Conservation (phyloP, 2,113 vertebrate species). For the Isichthys henryi region DNA sequence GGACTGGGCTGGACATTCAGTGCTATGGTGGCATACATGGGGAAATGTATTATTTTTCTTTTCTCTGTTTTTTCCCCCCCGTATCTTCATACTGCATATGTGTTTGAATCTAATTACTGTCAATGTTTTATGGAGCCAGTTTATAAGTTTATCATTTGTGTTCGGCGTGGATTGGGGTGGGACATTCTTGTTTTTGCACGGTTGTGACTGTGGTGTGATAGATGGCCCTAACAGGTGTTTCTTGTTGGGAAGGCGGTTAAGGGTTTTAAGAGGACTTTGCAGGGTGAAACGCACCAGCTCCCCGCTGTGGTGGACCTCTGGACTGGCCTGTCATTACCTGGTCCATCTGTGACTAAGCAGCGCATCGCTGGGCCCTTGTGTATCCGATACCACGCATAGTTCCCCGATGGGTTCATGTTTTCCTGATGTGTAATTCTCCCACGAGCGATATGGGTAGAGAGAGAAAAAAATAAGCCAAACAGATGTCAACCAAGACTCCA, state of each 20-base stretch:
- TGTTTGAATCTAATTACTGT: neutral
- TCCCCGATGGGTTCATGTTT: conserved; percentile 11
- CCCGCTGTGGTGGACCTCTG: neutral
- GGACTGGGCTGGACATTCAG: conserved; percentile 34
- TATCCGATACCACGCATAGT: neutral
- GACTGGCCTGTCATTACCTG: neutral
- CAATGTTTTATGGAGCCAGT: conserved; percentile 11
- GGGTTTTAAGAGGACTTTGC: neutral
- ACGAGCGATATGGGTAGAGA: neutral
- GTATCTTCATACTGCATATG: conserved; percentile 7
- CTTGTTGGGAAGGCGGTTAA: neutral
- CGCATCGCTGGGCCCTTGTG: neutral
- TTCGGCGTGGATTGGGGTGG: neutral
- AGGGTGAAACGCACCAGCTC: neutral
- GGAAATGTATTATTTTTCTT: conserved; percentile 28
- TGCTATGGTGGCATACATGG: conserved; percentile 40
- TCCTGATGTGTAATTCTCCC: neutral
- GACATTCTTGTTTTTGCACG: neutral
- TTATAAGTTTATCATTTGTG: neutral
- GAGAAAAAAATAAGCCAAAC: neutral
- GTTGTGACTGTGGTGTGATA: neutral
- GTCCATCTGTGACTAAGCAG: neutral
- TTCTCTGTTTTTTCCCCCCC: neutral
- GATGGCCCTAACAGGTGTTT: neutral
- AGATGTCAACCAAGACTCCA: neutral